These are phyloP conservation scores for Gallinago nigripennis DNA, from an alignment of 2,797 vertebrate genomes.

Conservation along the genomic window DNA sequence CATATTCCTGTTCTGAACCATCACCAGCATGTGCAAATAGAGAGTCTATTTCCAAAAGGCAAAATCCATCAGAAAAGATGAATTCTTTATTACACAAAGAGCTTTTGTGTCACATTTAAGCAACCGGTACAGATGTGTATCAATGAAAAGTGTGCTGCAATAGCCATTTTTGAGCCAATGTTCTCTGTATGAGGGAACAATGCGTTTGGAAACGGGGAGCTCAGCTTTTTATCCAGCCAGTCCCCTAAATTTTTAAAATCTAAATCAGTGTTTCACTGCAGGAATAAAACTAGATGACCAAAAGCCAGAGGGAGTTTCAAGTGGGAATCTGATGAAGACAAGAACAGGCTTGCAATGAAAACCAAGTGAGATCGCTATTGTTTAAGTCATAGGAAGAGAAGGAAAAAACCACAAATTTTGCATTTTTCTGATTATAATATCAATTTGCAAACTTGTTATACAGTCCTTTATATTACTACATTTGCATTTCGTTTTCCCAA, in stretches of 20 bases:
- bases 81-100: not conserved
- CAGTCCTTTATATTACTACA: not conserved
- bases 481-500: not conserved
- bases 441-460: not conserved
- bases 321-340: not conserved
- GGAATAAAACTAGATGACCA: not conserved
- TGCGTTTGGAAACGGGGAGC: not conserved
- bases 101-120: not conserved
- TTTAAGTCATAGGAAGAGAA: not conserved
- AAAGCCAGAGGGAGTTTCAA: not conserved
- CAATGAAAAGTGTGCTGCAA: not conserved
- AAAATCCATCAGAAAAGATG: not conserved
- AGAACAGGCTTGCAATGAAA: not conserved
- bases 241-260: not conserved
- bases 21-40: not conserved
- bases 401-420: accelerated
- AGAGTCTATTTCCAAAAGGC: not conserved
- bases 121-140: not conserved
- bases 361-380: not conserved
- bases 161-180: not conserved
- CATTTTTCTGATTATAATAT: not conserved
- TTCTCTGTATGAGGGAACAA: not conserved
- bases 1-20: not conserved
- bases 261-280: not conserved
- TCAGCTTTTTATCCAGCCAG: not conserved